Evolutionary conservation across 2,888 invertebrate genomes (phyloP).

Genomic region (Dicycla oo): DNA sequence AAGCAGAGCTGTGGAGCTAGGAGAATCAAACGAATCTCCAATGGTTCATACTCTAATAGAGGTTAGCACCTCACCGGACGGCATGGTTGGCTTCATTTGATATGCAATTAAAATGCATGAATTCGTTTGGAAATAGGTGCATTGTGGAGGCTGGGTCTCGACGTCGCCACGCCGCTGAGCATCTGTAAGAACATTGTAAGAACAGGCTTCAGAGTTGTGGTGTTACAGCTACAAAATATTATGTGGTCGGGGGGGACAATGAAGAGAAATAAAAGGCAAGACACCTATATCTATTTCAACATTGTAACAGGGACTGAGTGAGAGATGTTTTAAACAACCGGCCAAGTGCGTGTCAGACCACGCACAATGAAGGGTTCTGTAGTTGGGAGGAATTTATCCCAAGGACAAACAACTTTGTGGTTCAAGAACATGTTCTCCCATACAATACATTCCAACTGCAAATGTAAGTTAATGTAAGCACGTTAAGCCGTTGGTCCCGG

Average conservation of each 20-base stretch:
- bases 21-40: conserved; percentile 79
- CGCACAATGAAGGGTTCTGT: too few species aligned
- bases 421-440: too few species aligned
- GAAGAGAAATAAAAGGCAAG: neutral
- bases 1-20: conserved; percentile 73
- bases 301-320: too few species aligned
- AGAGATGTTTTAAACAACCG: neutral
- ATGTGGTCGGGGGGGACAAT: too few species aligned
- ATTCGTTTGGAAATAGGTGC: conserved; percentile 57
- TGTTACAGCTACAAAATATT: too few species aligned
- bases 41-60: conserved; percentile 75
- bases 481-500: too few species aligned
- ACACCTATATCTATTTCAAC: too few species aligned
- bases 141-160: conserved; percentile 8
- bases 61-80: conserved; percentile 50
- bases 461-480: too few species aligned
- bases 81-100: conserved; percentile 54
- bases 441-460: too few species aligned
- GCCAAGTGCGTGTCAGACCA: too few species aligned
- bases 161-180: conserved; percentile 3
- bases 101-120: conserved; percentile 69
- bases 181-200: conserved; percentile 8
- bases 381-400: too few species aligned
- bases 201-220: neutral
- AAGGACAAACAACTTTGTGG: too few species aligned